A percentile compares a stretch with the other conserved stretches of the same genome.
Conservation (phyloP, 2,113 vertebrate species). For the Recurvirostra avosetta region DNA sequence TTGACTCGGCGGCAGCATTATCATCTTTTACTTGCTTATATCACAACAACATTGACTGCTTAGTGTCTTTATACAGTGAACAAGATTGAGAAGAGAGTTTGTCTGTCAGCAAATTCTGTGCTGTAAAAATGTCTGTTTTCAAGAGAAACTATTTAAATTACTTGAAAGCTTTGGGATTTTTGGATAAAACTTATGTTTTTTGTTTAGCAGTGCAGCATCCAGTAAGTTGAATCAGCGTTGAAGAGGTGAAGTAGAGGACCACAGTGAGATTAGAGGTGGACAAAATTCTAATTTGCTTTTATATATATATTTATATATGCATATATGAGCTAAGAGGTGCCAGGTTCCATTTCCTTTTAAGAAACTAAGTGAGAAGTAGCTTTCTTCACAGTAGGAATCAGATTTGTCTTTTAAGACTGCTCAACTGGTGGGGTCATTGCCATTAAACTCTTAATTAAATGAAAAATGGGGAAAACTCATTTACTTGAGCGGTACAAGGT, state of each 20-base stretch:
- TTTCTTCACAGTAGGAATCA: background rate
- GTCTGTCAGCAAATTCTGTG: background rate
- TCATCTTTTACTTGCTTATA: background rate
- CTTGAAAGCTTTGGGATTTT: background rate
- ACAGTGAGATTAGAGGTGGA: background rate
- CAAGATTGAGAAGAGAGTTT: background rate
- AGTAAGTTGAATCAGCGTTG: background rate
- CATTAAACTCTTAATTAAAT: background rate
- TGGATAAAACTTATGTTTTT: background rate
- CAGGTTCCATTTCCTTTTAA: background rate
- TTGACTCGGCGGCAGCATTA: background rate
- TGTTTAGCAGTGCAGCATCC: background rate
- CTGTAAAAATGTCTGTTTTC: background rate
- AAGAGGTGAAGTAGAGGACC: background rate
- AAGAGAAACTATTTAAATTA: background rate
- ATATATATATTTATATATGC: background rate
- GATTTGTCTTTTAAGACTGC: background rate
- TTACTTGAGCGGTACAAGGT: background rate
- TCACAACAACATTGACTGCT: background rate
- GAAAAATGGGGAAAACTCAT: background rate
- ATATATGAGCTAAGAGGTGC: background rate
- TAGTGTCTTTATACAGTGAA: background rate
- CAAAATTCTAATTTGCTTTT: background rate
- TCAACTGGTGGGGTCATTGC: rapidly evolving
- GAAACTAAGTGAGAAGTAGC: background rate